Base-by-base conservation (phyloP, 2,888 invertebrate species). In the Hecatera dysodea region DNA sequence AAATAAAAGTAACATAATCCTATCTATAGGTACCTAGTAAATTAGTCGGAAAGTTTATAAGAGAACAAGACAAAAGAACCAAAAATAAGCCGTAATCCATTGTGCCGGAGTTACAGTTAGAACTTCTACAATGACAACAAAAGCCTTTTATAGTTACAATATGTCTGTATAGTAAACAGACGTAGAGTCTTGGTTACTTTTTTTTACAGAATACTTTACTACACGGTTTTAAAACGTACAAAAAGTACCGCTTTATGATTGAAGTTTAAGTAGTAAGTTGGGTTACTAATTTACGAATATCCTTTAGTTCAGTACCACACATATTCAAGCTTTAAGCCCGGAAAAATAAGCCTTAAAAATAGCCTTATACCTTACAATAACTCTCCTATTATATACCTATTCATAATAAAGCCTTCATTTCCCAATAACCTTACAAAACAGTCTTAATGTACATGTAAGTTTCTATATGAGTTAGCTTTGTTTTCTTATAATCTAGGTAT, bases 51-150 rank as follows among this genome's bases (percentile, higher is more conserved):
- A 61, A 56, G 19, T 68, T 66, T 29, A 66, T 75, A 60, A 62
- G n/a, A 44, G 24, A 42, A 50, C 12, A 48, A 75, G 56, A 68
- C 63, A 75, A 68, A 61, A 68, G 29, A 52, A 15, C 44, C 44
- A 44, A 62, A 60, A 64, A 66, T 52, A 56, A 61, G n/a, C 63
- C 48, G 15, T 42, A 22, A 12, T 33, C 24, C 11, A 56, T 78
- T 81, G 78, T 79, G 9, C 36, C 46, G 29, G 46, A 46, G 60
- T 48, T 55, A 81, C 78, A 48, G 82, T 81, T 78, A 81, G 19
- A 68, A 33, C 50, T 46, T 68, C 36, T 53, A 72, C 36, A 68
- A 70, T 67, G n/a, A 42, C 27, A 27, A 75, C 75, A 75, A 75
- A 63, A 60, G 63, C 52, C 42, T 52, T 67, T 56, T 74, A 73